These are phyloP conservation scores for Syncerus caffer DNA, from an alignment of 2,797 vertebrate genomes.

Conservation along the genomic window DNA sequence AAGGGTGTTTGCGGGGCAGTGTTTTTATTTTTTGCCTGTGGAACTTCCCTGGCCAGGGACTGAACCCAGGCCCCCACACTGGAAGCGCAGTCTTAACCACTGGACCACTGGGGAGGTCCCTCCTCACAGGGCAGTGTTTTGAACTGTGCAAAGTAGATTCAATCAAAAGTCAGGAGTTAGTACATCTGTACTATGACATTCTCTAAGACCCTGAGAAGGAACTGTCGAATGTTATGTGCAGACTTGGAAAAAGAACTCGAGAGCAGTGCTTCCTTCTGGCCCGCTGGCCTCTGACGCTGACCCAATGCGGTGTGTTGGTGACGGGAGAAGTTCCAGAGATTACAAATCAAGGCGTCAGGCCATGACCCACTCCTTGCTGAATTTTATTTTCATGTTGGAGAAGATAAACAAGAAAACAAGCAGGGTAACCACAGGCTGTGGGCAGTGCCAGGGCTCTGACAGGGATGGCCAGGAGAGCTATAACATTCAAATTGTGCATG, in stretches of 20 bases:
- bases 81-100: neutral
- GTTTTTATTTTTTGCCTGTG: neutral
- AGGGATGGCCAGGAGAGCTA: neutral
- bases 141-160: neutral
- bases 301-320: neutral
- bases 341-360: neutral
- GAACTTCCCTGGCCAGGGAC: neutral
- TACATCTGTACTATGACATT: too few relatives aligned
- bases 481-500: neutral
- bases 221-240: accelerated
- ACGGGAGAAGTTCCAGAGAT: neutral
- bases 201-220: neutral
- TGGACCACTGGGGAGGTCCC: neutral
- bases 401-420: neutral
- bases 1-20: accelerated
- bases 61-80: neutral
- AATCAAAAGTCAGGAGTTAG: neutral
- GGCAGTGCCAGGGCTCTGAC: neutral
- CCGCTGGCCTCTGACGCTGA: neutral
- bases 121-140: neutral
- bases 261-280: accelerated
- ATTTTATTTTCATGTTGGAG: neutral
- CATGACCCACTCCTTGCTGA: too few relatives aligned
- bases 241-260: neutral
- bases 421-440: neutral